phyloP scores from a whole-genome alignment of 2,113 vertebrate genomes.

The Gulo gulo region DNA sequence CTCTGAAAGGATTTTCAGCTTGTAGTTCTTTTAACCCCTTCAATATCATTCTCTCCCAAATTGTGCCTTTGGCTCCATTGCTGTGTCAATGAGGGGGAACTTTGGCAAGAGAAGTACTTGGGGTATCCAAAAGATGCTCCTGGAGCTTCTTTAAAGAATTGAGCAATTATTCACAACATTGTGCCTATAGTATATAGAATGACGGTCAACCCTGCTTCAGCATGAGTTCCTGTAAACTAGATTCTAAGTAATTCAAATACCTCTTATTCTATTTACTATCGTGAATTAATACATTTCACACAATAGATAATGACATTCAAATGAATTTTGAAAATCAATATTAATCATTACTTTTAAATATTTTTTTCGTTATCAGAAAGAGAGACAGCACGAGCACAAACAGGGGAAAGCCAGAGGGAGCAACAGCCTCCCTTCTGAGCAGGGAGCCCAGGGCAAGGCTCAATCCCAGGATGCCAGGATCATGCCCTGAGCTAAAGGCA shows the following conservation, averaged over 20 bases:
- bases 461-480: background rate
- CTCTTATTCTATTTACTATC: background rate
- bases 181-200: background rate
- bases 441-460: background rate
- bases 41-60: background rate
- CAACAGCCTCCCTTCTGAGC: background rate
- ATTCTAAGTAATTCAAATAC: background rate
- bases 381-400: background rate
- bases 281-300: background rate
- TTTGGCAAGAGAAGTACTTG: background rate
- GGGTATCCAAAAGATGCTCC: background rate
- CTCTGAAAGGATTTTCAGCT: background rate
- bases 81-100: rapidly evolving
- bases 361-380: background rate
- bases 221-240: background rate
- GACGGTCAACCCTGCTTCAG: background rate
- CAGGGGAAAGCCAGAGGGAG: background rate
- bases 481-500: background rate
- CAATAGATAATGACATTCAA: background rate
- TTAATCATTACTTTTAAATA: background rate
- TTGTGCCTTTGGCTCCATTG: background rate
- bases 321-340: slow-evolving; percentile 3
- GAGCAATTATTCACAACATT: background rate
- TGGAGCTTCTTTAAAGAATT: background rate
- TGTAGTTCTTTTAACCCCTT: background rate